Evolutionary conservation across 2,797 vertebrate species (phyloP).

Genomic region (Sciurus carolinensis): DNA sequence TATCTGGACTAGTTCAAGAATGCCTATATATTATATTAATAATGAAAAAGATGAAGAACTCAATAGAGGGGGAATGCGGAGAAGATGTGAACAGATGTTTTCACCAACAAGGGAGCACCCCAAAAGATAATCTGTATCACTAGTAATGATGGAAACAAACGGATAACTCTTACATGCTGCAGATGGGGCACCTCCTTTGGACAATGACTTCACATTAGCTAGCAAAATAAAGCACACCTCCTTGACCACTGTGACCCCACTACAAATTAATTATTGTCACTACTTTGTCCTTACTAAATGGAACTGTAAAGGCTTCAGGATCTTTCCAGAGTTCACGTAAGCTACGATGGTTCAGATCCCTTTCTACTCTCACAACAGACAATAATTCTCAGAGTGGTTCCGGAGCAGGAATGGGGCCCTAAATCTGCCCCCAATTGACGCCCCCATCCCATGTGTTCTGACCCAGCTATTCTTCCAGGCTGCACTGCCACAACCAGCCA

Average conservation of each 20-base stretch:
- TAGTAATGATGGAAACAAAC: neutral
- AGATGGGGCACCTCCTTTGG: neutral
- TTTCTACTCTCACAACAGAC: neutral
- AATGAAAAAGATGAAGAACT: neutral
- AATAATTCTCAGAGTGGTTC: neutral
- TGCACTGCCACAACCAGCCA: neutral
- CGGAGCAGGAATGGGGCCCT: neutral
- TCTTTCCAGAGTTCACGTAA: neutral
- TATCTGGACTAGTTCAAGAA: neutral
- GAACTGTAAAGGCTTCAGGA: neutral
- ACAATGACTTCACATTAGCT: neutral
- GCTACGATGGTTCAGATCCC: neutral
- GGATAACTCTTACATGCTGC: neutral
- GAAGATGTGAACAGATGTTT: neutral
- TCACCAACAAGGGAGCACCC: neutral
- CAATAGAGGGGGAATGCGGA: neutral
- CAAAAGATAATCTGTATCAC: neutral
- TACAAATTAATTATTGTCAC: no score
- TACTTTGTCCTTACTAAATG: neutral
- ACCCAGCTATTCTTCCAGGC: neutral
- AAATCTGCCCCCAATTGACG: neutral
- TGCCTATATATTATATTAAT: neutral
- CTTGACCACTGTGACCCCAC: neutral
- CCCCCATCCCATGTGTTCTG: rapidly evolving
- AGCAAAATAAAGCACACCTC: neutral